Conservation (phyloP, 2,797 vertebrate species). For the Thaleichthys pacificus region DNA sequence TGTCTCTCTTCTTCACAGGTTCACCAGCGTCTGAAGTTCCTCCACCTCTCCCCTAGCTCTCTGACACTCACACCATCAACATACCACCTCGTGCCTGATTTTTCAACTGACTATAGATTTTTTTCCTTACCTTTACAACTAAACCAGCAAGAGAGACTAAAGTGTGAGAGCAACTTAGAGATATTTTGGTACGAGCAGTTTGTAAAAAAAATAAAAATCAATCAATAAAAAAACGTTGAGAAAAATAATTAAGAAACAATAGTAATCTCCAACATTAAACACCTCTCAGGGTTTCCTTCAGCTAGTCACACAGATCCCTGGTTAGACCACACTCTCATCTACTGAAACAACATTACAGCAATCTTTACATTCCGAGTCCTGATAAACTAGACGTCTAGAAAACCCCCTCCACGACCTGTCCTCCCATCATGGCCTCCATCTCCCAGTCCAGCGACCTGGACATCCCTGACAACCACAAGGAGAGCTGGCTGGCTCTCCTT, state of each 20-base stretch:
- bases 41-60: constrained; percentile 49
- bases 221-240: not conserved
- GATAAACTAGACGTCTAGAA: constrained; percentile 1
- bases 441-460: constrained; percentile 68
- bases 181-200: not conserved
- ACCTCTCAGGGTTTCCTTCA: not conserved
- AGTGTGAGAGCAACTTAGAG: not conserved
- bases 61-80: constrained; percentile 21
- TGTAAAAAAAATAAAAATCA: not conserved
- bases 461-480: constrained; percentile 87
- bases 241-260: not conserved
- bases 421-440: constrained; percentile 73
- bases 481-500: constrained; percentile 86
- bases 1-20: constrained; percentile 32
- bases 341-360: constrained; percentile 5
- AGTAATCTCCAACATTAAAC: not conserved
- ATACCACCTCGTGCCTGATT: constrained; percentile 32
- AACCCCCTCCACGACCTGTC: not conserved
- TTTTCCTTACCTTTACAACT: not conserved
- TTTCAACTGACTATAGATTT: not conserved
- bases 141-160: constrained; percentile 4
- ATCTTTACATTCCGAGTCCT: constrained; percentile 20
- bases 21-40: constrained; percentile 56
- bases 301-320: not conserved
- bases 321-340: constrained; percentile 1